These are phyloP conservation scores for Rousettus leschenaultii DNA, from an alignment of 2,113 vertebrate genomes.

Conservation along the genomic window DNA sequence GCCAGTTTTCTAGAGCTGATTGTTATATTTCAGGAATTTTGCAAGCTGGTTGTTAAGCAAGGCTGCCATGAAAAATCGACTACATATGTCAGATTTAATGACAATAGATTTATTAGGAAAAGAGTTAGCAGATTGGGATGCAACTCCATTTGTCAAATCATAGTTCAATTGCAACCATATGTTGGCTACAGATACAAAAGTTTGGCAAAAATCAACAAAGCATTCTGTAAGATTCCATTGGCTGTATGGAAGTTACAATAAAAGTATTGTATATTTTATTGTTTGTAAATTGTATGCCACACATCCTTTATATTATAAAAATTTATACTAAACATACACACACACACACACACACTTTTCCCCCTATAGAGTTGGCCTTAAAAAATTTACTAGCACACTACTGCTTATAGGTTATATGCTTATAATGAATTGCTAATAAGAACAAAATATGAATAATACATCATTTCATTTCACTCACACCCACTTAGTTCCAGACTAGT, in stretches of 20 bases:
- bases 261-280: constrained; percentile 19
- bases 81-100: constrained; percentile 51
- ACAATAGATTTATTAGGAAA: constrained; percentile 43
- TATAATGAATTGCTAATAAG: constrained; percentile 28
- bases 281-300: constrained; percentile 14
- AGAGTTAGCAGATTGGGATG: constrained; percentile 6
- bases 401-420: background rate
- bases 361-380: background rate
- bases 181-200: constrained; percentile 41
- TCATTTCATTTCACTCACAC: background rate
- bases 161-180: background rate
- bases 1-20: background rate
- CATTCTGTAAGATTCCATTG: constrained; percentile 18
- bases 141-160: constrained; percentile 27
- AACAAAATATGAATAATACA: constrained; percentile 34
- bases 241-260: background rate
- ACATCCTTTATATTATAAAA: constrained; percentile 38
- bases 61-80: constrained; percentile 52
- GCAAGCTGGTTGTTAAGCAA: constrained; percentile 28
- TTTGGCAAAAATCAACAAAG: constrained; percentile 10
- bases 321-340: background rate
- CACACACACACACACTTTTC: background rate
- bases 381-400: constrained; percentile 21
- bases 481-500: background rate
- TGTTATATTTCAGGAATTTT: constrained; percentile 48